Percentiles rank a stretch among this genome's conserved stretches.
These are phyloP conservation scores for Agrilus mali DNA, from an alignment of 2,888 invertebrate species.

Conservation along the genomic window DNA sequence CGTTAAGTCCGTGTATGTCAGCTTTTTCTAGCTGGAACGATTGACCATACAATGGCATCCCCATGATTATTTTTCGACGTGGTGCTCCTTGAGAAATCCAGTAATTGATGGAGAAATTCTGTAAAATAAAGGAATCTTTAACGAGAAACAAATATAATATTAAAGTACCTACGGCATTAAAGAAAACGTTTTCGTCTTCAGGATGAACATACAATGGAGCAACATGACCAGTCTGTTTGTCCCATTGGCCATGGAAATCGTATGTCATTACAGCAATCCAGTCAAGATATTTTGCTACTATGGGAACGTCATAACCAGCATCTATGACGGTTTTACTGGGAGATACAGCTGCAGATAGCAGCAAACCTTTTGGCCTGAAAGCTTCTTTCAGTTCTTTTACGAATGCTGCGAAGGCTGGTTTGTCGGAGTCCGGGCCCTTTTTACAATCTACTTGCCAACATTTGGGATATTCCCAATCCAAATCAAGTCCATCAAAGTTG, in stretches of 20 bases:
- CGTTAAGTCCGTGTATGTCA: slow-evolving; percentile 54
- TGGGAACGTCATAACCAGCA: slow-evolving; percentile 69
- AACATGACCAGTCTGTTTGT: slow-evolving; percentile 81
- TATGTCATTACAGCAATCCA: slow-evolving; percentile 92
- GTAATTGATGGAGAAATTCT: slow-evolving; percentile 80
- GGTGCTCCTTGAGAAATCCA: slow-evolving; percentile 81
- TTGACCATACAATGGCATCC: slow-evolving; percentile 82
- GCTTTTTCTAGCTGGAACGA: slow-evolving; percentile 58
- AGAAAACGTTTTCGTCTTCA: slow-evolving; percentile 68
- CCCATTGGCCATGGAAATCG: slow-evolving; percentile 88
- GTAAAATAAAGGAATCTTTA: slow-evolving; percentile 12
- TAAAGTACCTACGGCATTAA: slow-evolving; percentile 56
- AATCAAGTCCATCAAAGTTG: slow-evolving; percentile 84
- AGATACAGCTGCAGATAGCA: slow-evolving; percentile 75
- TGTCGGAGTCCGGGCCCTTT: slow-evolving; percentile 74
- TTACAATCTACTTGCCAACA: slow-evolving; percentile 83
- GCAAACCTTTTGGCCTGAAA: slow-evolving; percentile 34
- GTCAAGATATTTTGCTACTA: slow-evolving; percentile 61
- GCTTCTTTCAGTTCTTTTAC: slow-evolving; percentile 56
- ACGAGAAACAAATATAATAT: background rate
- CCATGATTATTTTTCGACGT: slow-evolving; percentile 71
- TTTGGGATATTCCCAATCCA: slow-evolving; percentile 92
- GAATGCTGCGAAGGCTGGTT: slow-evolving; percentile 61
- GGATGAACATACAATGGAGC: slow-evolving; percentile 75
- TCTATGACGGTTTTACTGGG: slow-evolving; percentile 82